These are phyloP conservation scores for Zophobas atratus DNA, from an alignment of 1,140 invertebrate genomes.

Conservation along the genomic window DNA sequence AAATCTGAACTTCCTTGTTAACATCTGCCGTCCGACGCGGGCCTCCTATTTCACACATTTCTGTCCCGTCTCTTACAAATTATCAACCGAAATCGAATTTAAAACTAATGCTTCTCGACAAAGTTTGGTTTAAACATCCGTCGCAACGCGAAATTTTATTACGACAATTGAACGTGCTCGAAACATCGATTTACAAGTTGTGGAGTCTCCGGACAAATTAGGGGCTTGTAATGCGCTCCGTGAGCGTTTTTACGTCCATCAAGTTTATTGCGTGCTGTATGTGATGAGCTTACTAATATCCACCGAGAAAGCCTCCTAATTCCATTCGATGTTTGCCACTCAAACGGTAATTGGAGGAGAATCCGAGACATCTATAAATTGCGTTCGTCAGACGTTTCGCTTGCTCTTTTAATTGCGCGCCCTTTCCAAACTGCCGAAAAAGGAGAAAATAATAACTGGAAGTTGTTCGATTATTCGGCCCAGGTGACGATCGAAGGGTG, in stretches of 20 bases:
- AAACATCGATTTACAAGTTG: neutral
- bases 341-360: slow-evolving; percentile 30
- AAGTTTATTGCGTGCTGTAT: slow-evolving; percentile 17
- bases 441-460: neutral
- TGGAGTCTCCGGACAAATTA: neutral
- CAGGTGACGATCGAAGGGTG: slow-evolving; percentile 36
- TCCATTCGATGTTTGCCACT: slow-evolving; percentile 23
- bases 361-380: slow-evolving; percentile 24
- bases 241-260: slow-evolving; percentile 11
- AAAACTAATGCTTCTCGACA: no score
- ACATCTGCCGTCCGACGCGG: no score
- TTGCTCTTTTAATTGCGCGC: neutral
- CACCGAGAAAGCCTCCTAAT: slow-evolving; percentile 12
- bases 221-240: neutral
- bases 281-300: slow-evolving; percentile 33
- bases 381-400: neutral
- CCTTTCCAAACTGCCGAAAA: neutral
- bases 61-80: no score
- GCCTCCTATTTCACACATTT: no score
- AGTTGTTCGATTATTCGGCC: neutral
- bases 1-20: no score
- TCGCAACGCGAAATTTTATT: no score
- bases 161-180: neutral
- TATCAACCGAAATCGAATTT: no score
- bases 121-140: no score